Conservation (phyloP, 2,797 vertebrate species). For the Thripadectes ignobilis region DNA sequence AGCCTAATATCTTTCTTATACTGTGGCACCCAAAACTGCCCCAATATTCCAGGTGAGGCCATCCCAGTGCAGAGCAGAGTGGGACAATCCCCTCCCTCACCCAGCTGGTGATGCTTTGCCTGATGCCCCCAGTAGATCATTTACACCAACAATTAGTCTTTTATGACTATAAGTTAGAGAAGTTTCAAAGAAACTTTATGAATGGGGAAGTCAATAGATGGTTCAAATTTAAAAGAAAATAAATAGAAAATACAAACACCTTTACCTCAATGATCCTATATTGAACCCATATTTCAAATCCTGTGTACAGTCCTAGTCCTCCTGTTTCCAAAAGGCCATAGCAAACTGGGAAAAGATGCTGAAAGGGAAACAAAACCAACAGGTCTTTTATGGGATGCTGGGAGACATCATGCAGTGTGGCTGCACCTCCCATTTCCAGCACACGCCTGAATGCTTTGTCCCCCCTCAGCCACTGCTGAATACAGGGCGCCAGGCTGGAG, state of each 20-base stretch:
- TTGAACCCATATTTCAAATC: not conserved
- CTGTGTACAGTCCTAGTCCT: not conserved
- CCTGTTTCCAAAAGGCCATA: not conserved
- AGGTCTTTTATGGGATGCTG: not conserved
- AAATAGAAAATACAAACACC: not conserved
- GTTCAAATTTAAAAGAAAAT: not conserved
- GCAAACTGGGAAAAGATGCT: not conserved
- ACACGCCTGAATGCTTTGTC: rapidly evolving
- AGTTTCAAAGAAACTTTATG: not conserved
- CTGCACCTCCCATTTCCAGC: rapidly evolving
- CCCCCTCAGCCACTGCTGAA: not conserved
- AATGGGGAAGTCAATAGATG: not conserved
- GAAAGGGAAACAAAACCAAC: not conserved
- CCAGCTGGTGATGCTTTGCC: too few relatives aligned
- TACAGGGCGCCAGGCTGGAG: rapidly evolving
- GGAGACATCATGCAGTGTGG: not conserved
- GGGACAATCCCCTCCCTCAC: too few relatives aligned
- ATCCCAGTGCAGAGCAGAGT: not conserved
- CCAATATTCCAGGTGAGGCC: not conserved
- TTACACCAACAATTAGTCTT: not conserved
- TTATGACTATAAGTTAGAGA: not conserved
- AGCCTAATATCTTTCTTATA: not conserved
- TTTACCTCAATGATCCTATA: not conserved
- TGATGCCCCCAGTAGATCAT: not conserved
- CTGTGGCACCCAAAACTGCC: not conserved